A percentile compares a stretch with the other conserved stretches of the same genome.
These are phyloP conservation scores for Ostrea edulis DNA, from an alignment of 1,140 invertebrate species.

Conservation along the genomic window DNA sequence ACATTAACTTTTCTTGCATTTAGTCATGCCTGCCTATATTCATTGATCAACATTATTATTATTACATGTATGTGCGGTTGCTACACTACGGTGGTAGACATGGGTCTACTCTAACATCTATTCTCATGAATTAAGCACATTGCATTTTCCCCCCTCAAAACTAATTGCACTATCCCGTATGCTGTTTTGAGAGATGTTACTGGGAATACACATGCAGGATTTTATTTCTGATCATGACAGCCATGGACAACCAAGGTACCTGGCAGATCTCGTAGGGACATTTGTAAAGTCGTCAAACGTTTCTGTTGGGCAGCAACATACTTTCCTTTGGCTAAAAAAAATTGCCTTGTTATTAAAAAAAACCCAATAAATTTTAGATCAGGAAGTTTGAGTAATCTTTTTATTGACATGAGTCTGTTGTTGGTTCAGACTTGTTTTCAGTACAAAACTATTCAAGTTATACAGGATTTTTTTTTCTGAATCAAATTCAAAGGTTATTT, in stretches of 20 bases:
- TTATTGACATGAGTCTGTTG: too few relatives aligned
- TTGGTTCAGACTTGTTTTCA: too few relatives aligned
- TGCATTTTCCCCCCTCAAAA: background rate
- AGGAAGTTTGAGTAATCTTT: too few relatives aligned
- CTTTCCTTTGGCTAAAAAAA: slow-evolving; percentile 39
- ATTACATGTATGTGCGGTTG: too few relatives aligned
- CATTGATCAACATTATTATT: too few relatives aligned
- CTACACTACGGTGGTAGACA: too few relatives aligned
- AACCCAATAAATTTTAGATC: background rate
- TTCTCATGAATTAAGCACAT: background rate
- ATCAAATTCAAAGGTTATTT: too few relatives aligned
- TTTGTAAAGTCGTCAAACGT: slow-evolving; percentile 39
- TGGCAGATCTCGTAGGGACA: slow-evolving; percentile 24
- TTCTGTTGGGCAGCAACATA: slow-evolving; percentile 38
- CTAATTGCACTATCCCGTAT: background rate
- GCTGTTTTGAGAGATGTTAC: background rate
- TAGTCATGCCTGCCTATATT: too few relatives aligned
- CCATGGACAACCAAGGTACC: background rate
- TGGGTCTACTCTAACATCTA: too few relatives aligned
- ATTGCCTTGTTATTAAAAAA: background rate
- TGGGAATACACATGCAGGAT: slow-evolving; percentile 1
- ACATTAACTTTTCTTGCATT: too few relatives aligned
- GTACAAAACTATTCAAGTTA: too few relatives aligned
- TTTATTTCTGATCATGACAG: background rate
- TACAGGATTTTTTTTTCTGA: too few relatives aligned